phyloP scores from a whole-genome alignment of 2,113 vertebrate species.

The Peucedramus taeniatus region DNA sequence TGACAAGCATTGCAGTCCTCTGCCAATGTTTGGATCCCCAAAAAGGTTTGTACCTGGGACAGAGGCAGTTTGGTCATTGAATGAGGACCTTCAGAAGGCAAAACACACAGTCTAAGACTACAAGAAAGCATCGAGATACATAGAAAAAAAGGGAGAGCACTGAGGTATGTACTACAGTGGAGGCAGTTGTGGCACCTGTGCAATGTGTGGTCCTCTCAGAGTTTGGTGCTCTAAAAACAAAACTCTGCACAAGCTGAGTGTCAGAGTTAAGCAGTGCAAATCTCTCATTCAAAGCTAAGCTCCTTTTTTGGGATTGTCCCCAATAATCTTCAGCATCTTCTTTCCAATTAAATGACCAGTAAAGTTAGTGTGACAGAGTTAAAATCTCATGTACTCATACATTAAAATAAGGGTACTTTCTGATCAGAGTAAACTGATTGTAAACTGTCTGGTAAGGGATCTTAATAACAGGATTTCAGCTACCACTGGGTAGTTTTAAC shows the following conservation, averaged over 20 bases:
- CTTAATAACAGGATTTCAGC: not conserved
- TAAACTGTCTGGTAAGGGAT: not conserved
- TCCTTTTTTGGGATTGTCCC: not conserved
- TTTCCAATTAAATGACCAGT: not conserved
- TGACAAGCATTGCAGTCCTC: not conserved
- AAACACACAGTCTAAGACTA: not conserved
- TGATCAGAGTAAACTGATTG: not conserved
- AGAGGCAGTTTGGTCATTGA: not conserved
- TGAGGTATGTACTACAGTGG: not conserved
- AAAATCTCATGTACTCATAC: not conserved
- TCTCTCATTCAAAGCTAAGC: not conserved
- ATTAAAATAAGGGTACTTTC: not conserved
- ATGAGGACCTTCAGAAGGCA: not conserved
- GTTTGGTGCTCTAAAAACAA: not conserved
- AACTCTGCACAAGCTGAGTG: not conserved
- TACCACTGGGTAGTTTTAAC: not conserved
- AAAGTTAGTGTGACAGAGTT: not conserved
- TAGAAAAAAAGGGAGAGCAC: rapidly evolving
- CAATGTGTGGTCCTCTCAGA: rapidly evolving
- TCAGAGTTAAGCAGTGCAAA: not conserved
- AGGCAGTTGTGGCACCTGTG: not conserved
- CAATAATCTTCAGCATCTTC: not conserved
- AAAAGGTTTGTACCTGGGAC: not conserved
- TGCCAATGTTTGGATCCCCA: not conserved
- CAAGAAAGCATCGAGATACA: not conserved